These are phyloP conservation scores for Microplitis manilae DNA, from an alignment of 2,888 invertebrate genomes.

Conservation along the genomic window DNA sequence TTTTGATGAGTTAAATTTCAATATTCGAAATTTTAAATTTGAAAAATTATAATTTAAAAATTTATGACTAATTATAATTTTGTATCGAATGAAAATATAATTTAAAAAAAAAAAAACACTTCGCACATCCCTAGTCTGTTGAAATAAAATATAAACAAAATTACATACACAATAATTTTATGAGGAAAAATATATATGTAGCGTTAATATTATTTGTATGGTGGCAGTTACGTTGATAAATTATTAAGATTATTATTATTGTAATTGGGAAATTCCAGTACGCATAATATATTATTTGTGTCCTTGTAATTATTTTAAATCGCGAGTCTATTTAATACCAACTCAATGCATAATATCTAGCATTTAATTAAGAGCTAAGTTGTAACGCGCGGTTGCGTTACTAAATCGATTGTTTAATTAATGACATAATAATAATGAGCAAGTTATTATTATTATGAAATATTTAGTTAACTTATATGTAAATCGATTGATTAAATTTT, in stretches of 20 bases:
- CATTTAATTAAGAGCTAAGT: constrained; percentile 47
- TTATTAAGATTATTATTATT: background rate
- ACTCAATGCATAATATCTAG: constrained; percentile 40
- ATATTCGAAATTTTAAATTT: too few species aligned
- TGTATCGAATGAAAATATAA: background rate
- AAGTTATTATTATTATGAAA: constrained; percentile 6
- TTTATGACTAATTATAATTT: too few species aligned
- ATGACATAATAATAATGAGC: constrained; percentile 8
- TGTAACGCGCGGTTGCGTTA: constrained; percentile 55
- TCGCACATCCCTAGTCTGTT: too few species aligned
- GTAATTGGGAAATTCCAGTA: constrained; percentile 42
- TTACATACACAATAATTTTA: too few species aligned
- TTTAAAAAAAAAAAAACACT: constrained; percentile 30
- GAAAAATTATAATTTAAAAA: too few species aligned
- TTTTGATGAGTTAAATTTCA: too few species aligned
- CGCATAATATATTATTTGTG: constrained; percentile 56
- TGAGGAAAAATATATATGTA: constrained; percentile 23
- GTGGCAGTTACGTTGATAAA: constrained; percentile 44
- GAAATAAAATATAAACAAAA: too few species aligned
- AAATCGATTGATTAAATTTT: too few species aligned
- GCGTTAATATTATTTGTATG: constrained; percentile 35
- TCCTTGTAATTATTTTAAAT: constrained; percentile 48
- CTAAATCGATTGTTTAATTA: constrained; percentile 36
- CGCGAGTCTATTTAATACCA: constrained; percentile 18
- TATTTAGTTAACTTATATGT: background rate